phyloP scores from a whole-genome alignment of 2,113 vertebrate species.

The Tetrax tetrax region DNA sequence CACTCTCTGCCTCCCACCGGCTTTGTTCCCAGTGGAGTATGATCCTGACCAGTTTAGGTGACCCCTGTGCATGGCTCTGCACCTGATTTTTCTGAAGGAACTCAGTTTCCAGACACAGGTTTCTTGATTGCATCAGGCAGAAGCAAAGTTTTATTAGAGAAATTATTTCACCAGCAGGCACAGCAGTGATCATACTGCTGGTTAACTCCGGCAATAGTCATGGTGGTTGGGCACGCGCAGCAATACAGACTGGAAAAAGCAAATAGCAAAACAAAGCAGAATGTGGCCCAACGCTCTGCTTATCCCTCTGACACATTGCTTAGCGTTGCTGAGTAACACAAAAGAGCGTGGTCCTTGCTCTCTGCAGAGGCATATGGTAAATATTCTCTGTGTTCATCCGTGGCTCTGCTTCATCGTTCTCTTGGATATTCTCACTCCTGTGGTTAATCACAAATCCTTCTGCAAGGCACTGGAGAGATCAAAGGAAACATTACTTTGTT shows the following conservation, averaged over 20 bases:
- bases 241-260: conserved; percentile 26
- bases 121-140: conserved; percentile 58
- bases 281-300: conserved; percentile 20
- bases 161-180: background rate
- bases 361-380: background rate
- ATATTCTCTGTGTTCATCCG: background rate
- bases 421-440: conserved; percentile 1
- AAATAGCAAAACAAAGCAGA: conserved; percentile 18
- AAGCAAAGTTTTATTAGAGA: conserved; percentile 57
- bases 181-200: background rate
- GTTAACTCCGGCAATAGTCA: background rate
- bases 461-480: conserved; percentile 58
- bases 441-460: conserved; percentile 67
- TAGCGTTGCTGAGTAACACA: background rate
- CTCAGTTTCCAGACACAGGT: background rate
- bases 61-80: background rate
- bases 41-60: background rate
- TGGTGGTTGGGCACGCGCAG: background rate
- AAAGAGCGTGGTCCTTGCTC: background rate
- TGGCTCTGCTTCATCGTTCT: conserved; percentile 17
- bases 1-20: background rate
- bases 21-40: background rate
- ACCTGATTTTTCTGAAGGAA: background rate
- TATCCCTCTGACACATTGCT: background rate
- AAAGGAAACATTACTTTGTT: background rate